phyloP scores from a whole-genome alignment of 2,113 vertebrate species.

The Casuarius casuarius region DNA sequence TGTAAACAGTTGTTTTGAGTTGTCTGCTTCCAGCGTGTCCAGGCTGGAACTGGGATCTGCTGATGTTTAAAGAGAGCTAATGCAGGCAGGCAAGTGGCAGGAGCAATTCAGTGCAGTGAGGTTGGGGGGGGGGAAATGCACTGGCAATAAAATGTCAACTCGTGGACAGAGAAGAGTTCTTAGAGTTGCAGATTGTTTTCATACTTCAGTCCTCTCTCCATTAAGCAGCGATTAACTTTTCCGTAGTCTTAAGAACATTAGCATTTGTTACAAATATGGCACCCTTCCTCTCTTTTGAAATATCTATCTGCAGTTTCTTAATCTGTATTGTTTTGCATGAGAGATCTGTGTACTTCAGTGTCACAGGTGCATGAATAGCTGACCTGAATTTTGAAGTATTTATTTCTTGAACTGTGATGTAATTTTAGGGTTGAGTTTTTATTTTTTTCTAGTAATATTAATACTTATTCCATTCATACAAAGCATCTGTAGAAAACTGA shows the following conservation, averaged over 20 bases:
- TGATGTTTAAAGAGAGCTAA: conserved; percentile 3
- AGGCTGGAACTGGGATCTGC: conserved; percentile 19
- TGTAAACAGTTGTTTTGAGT: background rate
- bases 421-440: background rate
- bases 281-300: background rate
- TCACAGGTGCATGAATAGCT: background rate
- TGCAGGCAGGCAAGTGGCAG: background rate
- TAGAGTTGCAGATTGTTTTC: conserved; percentile 7
- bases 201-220: conserved; percentile 23
- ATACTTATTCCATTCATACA: background rate
- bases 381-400: conserved; percentile 9
- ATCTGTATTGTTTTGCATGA: background rate
- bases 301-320: background rate
- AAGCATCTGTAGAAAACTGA: background rate
- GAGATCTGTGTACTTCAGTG: background rate
- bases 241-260: background rate
- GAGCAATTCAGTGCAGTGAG: conserved; percentile 53
- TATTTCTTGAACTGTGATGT: background rate
- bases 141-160: conserved; percentile 57
- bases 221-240: conserved; percentile 36
- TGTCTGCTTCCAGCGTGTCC: background rate
- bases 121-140: background rate
- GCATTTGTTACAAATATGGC: background rate
- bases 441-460: background rate
- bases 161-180: conserved; percentile 30